A percentile compares a stretch with the other conserved stretches of the same genome.
Evolutionary conservation across 2,797 vertebrate species (phyloP).

Genomic region (Phylloscopus collybita): DNA sequence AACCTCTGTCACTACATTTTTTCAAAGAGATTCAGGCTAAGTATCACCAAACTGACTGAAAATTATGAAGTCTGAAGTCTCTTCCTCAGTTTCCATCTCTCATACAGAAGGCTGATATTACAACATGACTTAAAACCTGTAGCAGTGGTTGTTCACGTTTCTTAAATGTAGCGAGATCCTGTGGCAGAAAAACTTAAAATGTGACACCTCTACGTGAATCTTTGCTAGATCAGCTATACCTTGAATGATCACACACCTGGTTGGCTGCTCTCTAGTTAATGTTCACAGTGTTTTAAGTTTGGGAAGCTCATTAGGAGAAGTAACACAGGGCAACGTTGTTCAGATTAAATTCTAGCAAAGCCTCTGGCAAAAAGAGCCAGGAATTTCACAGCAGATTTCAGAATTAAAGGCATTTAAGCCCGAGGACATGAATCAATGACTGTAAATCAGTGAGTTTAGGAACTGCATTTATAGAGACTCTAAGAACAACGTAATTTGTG

Average conservation of each 20-base stretch:
- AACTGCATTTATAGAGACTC: background rate
- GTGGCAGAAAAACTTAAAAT: background rate
- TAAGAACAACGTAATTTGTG: background rate
- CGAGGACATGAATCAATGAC: background rate
- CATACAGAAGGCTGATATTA: background rate
- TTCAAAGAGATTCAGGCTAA: background rate
- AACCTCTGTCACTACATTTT: background rate
- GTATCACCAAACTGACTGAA: background rate
- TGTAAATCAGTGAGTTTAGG: background rate
- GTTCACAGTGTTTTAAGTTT: background rate
- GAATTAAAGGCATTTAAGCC: background rate
- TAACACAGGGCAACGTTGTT: background rate
- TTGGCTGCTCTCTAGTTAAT: background rate
- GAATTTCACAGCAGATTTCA: background rate
- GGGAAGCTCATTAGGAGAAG: background rate
- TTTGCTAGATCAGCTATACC: background rate
- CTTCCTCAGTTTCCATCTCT: background rate
- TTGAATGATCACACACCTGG: background rate
- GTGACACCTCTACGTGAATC: background rate
- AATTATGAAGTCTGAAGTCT: background rate
- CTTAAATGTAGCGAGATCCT: background rate
- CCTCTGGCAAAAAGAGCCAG: background rate
- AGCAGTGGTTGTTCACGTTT: background rate
- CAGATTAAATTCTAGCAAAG: constrained; percentile 4
- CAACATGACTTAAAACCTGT: background rate